Conservation (phyloP, 2,888 invertebrate genomes). For the Hypercompe scribonia region DNA sequence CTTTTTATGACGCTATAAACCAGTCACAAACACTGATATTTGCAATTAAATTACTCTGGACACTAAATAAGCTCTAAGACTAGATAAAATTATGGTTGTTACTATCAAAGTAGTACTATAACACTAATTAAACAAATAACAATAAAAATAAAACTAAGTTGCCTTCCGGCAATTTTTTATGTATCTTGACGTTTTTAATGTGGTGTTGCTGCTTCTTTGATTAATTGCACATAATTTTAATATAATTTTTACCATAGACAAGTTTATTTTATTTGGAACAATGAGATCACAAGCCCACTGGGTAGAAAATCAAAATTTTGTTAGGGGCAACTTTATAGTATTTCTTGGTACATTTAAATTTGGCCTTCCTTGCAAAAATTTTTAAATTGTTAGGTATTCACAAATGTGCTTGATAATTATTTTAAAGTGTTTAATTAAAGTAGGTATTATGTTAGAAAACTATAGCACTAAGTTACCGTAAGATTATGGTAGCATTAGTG, state of each 20-base stretch:
- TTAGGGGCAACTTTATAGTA: slow-evolving; percentile 30
- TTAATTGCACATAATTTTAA: slow-evolving; percentile 81
- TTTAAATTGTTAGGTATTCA: too few relatives aligned
- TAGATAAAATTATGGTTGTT: slow-evolving; percentile 77
- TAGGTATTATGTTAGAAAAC: too few relatives aligned
- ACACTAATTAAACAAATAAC: slow-evolving; percentile 78
- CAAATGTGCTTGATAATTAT: too few relatives aligned
- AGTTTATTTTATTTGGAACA: slow-evolving; percentile 50
- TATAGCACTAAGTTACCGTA: too few relatives aligned
- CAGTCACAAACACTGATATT: slow-evolving; percentile 69
- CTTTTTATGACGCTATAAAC: slow-evolving; percentile 80
- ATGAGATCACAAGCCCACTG: slow-evolving; percentile 38
- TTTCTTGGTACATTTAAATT: not conserved
- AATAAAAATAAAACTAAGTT: slow-evolving; percentile 80
- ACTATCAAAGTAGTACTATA: slow-evolving; percentile 64
- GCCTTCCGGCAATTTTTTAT: slow-evolving; percentile 79
- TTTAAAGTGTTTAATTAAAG: too few relatives aligned
- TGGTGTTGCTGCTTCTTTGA: slow-evolving; percentile 80
- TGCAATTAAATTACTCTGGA: slow-evolving; percentile 63
- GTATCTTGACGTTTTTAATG: slow-evolving; percentile 83
- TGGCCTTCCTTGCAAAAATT: not conserved
- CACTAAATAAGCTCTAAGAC: slow-evolving; percentile 71
- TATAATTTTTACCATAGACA: slow-evolving; percentile 68
- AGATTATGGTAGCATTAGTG: too few relatives aligned
- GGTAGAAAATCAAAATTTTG: slow-evolving; percentile 30